A percentile compares a stretch with the other conserved stretches of the same genome.
Conservation (phyloP, 2,113 vertebrate species). For the Lanius ludovicianus region DNA sequence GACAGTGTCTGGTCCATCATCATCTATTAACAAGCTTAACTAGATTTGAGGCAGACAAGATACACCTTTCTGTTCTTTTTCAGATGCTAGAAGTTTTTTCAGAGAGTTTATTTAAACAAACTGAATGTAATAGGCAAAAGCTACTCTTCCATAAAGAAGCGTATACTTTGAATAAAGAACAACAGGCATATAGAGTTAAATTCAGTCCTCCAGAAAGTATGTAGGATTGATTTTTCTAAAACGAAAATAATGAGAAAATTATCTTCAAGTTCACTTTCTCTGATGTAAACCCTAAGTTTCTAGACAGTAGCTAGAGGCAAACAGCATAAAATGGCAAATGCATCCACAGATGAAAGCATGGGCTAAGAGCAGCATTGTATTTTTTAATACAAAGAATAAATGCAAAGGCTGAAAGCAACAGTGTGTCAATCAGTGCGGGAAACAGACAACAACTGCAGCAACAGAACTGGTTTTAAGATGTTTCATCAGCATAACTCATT, state of each 20-base stretch:
- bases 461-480: not conserved
- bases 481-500: slow-evolving; percentile 19
- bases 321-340: not conserved
- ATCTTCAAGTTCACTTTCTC: not conserved
- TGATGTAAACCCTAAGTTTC: not conserved
- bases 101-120: not conserved
- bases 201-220: not conserved
- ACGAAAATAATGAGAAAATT: not conserved
- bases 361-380: not conserved
- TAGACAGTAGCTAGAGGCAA: not conserved
- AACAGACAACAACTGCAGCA: slow-evolving; percentile 18
- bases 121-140: not conserved
- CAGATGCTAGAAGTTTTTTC: not conserved
- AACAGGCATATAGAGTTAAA: not conserved
- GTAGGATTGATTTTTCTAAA: not conserved
- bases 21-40: not conserved
- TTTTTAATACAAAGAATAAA: not conserved
- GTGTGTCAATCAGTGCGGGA: not conserved
- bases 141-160: not conserved
- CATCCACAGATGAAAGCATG: not conserved
- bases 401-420: not conserved
- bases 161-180: not conserved
- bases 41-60: not conserved
- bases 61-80: not conserved
- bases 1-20: not conserved